Base-by-base conservation (phyloP, 2,113 vertebrate genomes). In the Cichladusa arquata region DNA sequence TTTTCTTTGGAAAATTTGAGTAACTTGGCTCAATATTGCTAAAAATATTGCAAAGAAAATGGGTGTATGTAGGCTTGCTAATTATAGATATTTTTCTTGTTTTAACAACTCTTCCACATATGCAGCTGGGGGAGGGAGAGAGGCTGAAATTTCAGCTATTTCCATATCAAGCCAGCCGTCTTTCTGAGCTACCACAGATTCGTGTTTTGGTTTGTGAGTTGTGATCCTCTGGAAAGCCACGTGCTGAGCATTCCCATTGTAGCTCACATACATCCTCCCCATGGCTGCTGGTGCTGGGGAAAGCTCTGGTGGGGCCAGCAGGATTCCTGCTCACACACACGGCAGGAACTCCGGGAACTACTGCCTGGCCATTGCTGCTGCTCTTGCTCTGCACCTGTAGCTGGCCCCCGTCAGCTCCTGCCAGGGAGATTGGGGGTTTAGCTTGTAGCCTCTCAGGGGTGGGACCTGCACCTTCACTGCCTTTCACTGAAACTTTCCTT, bases 1-100 rank as follows among this genome's bases (percentile, higher is more conserved):
- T 97, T 96, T 96, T 95, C 93, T 92, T 92, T 40, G 92, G 94
- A 90, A 97, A 96, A 12, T 95, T 94, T 97, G 94, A 96, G 81
- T 90, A 88, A 94, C 54, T 95, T 86, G 74, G 62, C 81, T 94
- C 12, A 40, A 54, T 83, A 83, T 92, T 94, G 67, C 86, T 62
- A 90, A 95, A 79, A 94, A 92, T 94, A 95, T 77, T 94, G 85
- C 90, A 81, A 93, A 95, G 87, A 94, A 93, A 97, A 92, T 73
- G 87, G 74, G 84, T 95, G 81, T 88, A 90, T 51, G 58, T 90
- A 70, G 90, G 20, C 54, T 90, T 80, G 67, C 82, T 95, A 94
- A 95, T 95, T 96, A 58, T 72, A 88, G 94, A 64, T 70, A 73
- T 82, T 91, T 91, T 90, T 86, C 77, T 94, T 94, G 62, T 87